Base-by-base conservation (phyloP, 1,140 invertebrate species). In the Aplysia californica region DNA sequence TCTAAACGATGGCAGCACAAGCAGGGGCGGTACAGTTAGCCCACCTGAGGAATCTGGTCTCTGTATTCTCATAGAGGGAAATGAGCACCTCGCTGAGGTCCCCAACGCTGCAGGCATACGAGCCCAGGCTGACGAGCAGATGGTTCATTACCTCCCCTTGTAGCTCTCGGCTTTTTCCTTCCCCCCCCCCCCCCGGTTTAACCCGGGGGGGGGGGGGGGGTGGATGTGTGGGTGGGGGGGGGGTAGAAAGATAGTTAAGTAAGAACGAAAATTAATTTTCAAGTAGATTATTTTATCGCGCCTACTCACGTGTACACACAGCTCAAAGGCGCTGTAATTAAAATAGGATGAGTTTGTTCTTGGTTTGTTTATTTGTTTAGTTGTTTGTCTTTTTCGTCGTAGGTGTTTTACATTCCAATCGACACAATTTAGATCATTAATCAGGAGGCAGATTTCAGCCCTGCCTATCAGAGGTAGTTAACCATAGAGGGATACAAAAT, bases 1-100 rank as follows among this genome's bases (percentile, higher is more conserved):
- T n/a, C n/a, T n/a, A n/a, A n/a, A n/a, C n/a, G n/a, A n/a, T n/a
- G n/a, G n/a, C n/a, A n/a, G n/a, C n/a, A n/a, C n/a, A n/a, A n/a
- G n/a, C n/a, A n/a, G n/a, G n/a, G n/a, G n/a, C n/a, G n/a, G n/a
- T n/a, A n/a, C n/a, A n/a, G n/a, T n/a, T n/a, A n/a, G 20, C 58
- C 6, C 35, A 75, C 72, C 72, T 75, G 23, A 75, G 36, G 50
- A 75, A 65, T 6, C 56, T 65, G 36, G 59, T 61, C 10, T 65
- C 58, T 21, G 38, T 50, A 29, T 29, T 55, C 21, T 75, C 72
- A 50, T 75, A 75, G 10, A 75, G 31, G 23, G 58, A 66, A 2
- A 75, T 18, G 18, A 59, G 21, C 1, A 75, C 72, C 50, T 75
- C 59, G 31, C 38, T 20, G 35, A 44, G 41, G 61, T 75, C 72